phyloP scores from a whole-genome alignment of 1,140 invertebrate species.

The Nephila pilipes region DNA sequence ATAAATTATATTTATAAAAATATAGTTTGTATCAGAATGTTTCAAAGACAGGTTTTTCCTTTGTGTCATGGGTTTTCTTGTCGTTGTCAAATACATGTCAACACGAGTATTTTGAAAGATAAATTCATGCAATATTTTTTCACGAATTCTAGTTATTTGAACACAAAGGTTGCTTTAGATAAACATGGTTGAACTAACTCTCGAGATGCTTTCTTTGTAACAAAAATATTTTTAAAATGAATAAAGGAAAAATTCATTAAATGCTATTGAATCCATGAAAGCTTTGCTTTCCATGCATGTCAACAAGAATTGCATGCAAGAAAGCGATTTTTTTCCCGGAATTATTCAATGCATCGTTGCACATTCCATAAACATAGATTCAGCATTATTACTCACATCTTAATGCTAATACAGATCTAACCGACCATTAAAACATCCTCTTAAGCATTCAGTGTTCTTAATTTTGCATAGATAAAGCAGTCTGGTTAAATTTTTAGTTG shows the following conservation, averaged over 20 bases:
- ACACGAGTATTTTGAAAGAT: too few species aligned
- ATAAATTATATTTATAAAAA: too few species aligned
- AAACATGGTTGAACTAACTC: too few species aligned
- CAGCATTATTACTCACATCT: neutral
- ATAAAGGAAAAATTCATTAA: neutral
- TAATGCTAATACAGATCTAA: neutral
- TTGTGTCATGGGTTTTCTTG: too few species aligned
- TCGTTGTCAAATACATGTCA: too few species aligned
- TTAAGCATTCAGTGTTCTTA: neutral
- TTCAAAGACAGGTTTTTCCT: too few species aligned
- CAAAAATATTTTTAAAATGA: too few species aligned
- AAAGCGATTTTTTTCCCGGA: neutral
- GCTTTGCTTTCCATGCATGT: neutral
- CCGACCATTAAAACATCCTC: neutral
- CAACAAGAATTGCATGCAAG: neutral
- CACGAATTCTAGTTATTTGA: too few species aligned
- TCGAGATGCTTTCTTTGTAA: too few species aligned
- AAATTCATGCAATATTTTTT: too few species aligned
- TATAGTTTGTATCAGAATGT: too few species aligned
- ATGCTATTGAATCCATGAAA: neutral
- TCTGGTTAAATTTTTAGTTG: neutral
- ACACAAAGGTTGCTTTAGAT: too few species aligned
- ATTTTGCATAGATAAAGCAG: neutral
- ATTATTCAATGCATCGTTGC: neutral
- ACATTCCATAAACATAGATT: neutral